phyloP scores from a whole-genome alignment of 2,797 vertebrate species.

The Merluccius polli region DNA sequence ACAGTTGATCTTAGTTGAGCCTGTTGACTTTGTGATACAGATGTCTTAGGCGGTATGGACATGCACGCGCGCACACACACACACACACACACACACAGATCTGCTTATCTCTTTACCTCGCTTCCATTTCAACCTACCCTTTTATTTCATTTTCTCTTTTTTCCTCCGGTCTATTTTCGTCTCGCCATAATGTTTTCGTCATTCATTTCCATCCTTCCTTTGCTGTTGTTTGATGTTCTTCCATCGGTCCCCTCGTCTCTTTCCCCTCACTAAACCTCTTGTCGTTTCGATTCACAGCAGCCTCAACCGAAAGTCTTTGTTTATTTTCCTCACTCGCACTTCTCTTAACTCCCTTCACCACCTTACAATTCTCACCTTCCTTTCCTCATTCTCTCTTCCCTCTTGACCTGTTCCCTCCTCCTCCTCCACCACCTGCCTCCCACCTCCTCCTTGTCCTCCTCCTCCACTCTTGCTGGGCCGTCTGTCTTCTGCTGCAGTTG shows the following conservation, averaged over 20 bases:
- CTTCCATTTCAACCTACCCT: background rate
- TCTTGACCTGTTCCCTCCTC: background rate
- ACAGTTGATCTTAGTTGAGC: background rate
- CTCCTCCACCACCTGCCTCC: background rate
- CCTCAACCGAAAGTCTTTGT: background rate
- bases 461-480: background rate
- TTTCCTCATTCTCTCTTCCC: constrained; percentile 1
- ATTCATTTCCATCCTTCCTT: background rate
- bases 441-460: background rate
- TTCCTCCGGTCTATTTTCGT: background rate
- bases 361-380: background rate
- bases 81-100: background rate
- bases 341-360: background rate
- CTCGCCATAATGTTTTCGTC: background rate
- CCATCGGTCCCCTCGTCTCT: background rate
- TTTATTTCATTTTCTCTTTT: background rate
- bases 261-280: background rate
- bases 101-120: background rate
- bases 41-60: constrained; percentile 29
- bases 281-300: background rate
- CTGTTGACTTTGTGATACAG: constrained; percentile 34
- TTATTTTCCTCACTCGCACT: background rate
- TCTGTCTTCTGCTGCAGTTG: constrained; percentile 13
- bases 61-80: background rate
- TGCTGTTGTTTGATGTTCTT: background rate